Evolutionary conservation across 2,113 vertebrate genomes (phyloP).

Genomic region (Willisornis vidua): DNA sequence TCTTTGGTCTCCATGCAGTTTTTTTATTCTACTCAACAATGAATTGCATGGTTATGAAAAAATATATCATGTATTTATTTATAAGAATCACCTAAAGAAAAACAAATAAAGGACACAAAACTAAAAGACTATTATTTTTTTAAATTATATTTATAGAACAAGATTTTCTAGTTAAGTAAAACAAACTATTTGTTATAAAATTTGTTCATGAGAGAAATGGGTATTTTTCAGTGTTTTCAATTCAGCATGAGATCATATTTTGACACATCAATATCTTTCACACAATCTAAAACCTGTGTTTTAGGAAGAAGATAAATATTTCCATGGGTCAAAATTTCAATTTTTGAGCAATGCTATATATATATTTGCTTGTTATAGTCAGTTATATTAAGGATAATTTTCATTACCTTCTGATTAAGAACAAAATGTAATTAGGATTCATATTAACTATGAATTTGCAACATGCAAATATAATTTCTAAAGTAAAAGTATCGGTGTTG

Average conservation of each 20-base stretch:
- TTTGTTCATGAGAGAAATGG: not conserved
- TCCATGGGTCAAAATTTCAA: not conserved
- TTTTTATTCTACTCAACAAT: not conserved
- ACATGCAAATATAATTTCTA: not conserved
- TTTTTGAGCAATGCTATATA: not conserved
- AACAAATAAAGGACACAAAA: not conserved
- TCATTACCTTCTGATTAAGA: not conserved
- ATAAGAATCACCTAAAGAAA: not conserved
- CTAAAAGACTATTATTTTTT: not conserved
- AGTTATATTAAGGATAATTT: not conserved
- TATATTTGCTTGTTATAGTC: not conserved
- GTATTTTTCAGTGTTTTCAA: not conserved
- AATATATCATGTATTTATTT: not conserved
- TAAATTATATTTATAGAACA: not conserved
- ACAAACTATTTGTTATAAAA: not conserved
- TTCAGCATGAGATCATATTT: not conserved
- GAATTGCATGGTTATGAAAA: not conserved
- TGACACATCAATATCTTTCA: not conserved
- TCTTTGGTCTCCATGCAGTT: not conserved
- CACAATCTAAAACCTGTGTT: not conserved
- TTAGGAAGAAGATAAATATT: not conserved
- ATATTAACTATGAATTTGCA: not conserved
- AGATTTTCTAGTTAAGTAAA: not conserved
- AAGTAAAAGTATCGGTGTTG: not conserved
- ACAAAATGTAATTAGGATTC: not conserved